Evolutionary conservation across 2,113 vertebrate species (phyloP).

Genomic region (Cervus canadensis): DNA sequence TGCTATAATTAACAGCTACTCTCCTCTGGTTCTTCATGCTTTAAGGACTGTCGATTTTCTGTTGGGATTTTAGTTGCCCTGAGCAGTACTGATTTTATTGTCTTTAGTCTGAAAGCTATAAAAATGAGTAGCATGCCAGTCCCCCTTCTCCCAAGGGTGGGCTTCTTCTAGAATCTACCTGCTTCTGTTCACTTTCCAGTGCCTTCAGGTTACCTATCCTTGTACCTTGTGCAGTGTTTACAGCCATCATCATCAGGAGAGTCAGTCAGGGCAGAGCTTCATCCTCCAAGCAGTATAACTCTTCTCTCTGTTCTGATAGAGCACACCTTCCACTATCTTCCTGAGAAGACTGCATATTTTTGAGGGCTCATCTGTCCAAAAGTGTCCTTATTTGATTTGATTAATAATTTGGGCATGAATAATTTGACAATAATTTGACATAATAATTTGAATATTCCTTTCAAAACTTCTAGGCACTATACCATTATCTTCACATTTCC

Average conservation of each 20-base stretch:
- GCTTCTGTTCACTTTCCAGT: neutral
- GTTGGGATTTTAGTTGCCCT: neutral
- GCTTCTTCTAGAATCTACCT: neutral
- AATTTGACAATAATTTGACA: neutral
- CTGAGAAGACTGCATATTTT: neutral
- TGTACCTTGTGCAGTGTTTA: neutral
- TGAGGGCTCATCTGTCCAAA: neutral
- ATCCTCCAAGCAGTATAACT: neutral
- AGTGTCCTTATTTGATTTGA: constrained; percentile 9
- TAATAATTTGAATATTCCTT: neutral
- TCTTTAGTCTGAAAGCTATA: neutral
- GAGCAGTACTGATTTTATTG: neutral
- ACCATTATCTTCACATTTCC: neutral
- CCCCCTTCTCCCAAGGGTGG: neutral
- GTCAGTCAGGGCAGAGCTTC: neutral
- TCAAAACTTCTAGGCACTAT: neutral
- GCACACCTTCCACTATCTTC: neutral
- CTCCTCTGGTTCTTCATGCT: neutral
- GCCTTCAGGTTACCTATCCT: neutral
- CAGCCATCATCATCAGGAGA: neutral
- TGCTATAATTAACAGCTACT: neutral
- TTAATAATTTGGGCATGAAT: neutral
- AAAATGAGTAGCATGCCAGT: neutral
- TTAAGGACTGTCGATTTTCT: neutral
- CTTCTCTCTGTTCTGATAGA: neutral